phyloP scores from a whole-genome alignment of 1,140 invertebrate genomes.

The Acromyrmex echinatior region DNA sequence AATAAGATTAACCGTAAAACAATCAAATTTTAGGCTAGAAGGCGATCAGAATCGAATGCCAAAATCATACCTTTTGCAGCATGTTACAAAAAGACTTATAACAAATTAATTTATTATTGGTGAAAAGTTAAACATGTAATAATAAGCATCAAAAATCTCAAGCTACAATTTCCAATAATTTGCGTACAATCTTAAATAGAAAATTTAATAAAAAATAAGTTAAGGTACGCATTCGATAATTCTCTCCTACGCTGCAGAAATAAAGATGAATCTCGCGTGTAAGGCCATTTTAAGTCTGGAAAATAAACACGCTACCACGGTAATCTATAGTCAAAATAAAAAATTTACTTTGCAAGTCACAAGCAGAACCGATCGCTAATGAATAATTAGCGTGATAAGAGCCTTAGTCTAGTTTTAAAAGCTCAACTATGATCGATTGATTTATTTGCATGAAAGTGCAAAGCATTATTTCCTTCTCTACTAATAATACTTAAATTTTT shows the following conservation, averaged over 20 bases:
- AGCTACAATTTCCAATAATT: too few relatives aligned
- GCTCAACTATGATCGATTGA: slow-evolving; percentile 28
- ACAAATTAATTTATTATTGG: too few relatives aligned
- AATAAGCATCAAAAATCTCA: too few relatives aligned
- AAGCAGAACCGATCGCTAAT: slow-evolving; percentile 16
- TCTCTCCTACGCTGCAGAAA: neutral
- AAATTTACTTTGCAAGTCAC: slow-evolving; percentile 23
- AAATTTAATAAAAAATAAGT: too few relatives aligned
- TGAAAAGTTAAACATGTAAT: too few relatives aligned
- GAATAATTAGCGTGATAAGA: slow-evolving; percentile 56
- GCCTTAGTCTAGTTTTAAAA: slow-evolving; percentile 20
- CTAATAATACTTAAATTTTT: neutral
- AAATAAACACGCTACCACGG: slow-evolving; percentile 42
- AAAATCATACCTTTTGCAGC: too few relatives aligned
- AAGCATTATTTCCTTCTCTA: neutral
- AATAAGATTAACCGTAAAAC: neutral
- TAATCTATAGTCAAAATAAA: slow-evolving; percentile 41
- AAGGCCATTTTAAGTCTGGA: slow-evolving; percentile 49
- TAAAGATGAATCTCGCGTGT: slow-evolving; percentile 58
- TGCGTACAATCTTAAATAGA: too few relatives aligned
- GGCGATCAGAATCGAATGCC: too few relatives aligned
- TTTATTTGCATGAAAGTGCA: neutral
- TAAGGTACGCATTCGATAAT: too few relatives aligned
- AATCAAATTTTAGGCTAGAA: too few relatives aligned
- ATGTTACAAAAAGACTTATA: too few relatives aligned